A percentile compares a stretch with the other conserved stretches of the same genome.
phyloP scores from a whole-genome alignment of 53 echinoderm and acorn worm genomes.

The Echinometra lucunter region DNA sequence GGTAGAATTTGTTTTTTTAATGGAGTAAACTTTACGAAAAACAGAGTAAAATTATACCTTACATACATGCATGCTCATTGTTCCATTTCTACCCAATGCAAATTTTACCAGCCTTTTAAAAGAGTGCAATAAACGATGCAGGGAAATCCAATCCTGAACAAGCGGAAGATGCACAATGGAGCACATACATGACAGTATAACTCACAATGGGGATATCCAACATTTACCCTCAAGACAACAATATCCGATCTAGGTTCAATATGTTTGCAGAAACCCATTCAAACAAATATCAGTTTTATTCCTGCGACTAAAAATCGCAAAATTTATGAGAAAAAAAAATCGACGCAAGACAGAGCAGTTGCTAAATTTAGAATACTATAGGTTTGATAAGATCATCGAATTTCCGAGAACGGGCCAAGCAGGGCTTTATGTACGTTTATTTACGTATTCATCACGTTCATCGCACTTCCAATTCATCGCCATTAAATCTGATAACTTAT shows the following conservation, averaged over 20 bases:
- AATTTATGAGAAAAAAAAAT: background rate
- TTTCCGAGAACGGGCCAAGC: background rate
- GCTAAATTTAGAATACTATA: background rate
- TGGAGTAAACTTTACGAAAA: too few relatives aligned
- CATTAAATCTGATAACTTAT: too few relatives aligned
- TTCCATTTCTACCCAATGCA: too few relatives aligned
- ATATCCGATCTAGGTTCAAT: background rate
- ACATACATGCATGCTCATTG: too few relatives aligned
- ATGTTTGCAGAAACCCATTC: background rate
- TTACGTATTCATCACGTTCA: too few relatives aligned
- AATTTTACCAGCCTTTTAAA: too few relatives aligned
- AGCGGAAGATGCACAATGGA: background rate
- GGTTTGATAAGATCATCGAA: background rate
- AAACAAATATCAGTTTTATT: background rate
- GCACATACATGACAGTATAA: background rate
- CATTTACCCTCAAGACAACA: background rate
- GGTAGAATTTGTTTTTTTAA: too few relatives aligned
- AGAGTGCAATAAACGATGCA: too few relatives aligned
- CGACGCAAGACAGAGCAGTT: background rate
- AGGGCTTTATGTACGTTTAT: too few relatives aligned
- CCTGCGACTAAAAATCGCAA: background rate
- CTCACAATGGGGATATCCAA: background rate
- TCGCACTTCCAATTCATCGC: too few relatives aligned
- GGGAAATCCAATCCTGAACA: background rate
- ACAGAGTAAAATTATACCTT: too few relatives aligned